Evolutionary conservation across 1,140 invertebrate genomes (phyloP).

Genomic region (Andricus grossulariae): DNA sequence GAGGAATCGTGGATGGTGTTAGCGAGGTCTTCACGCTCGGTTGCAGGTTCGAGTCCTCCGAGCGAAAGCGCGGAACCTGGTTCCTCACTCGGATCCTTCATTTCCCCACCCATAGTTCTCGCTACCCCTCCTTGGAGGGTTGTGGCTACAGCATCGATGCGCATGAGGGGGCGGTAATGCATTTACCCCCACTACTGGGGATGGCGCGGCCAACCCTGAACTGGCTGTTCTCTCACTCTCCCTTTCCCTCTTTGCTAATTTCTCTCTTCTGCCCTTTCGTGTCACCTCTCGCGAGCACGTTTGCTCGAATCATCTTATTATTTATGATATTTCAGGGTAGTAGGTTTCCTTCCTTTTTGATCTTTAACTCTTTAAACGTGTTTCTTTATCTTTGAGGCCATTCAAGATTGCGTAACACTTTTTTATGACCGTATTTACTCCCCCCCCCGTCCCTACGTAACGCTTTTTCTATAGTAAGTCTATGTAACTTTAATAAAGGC

Average conservation of each 20-base stretch:
- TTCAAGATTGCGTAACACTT: too few relatives aligned
- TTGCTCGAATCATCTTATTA: background rate
- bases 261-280: background rate
- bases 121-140: slow-evolving; percentile 14
- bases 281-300: background rate
- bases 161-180: slow-evolving; percentile 12
- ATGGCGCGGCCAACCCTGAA: background rate
- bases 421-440: too few relatives aligned
- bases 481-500: too few relatives aligned
- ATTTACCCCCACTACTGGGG: slow-evolving; percentile 1
- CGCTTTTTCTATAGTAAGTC: too few relatives aligned
- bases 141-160: slow-evolving; percentile 17
- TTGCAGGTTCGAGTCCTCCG: slow-evolving; percentile 12
- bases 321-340: too few relatives aligned
- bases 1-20: background rate
- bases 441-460: too few relatives aligned
- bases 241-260: background rate
- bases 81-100: background rate
- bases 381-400: too few relatives aligned
- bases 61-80: slow-evolving; percentile 26
- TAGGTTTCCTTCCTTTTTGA: too few relatives aligned
- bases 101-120: slow-evolving; percentile 1
- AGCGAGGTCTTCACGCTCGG: slow-evolving; percentile 11
- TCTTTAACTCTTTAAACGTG: too few relatives aligned
- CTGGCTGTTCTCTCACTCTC: background rate